These are phyloP conservation scores for Hymenopus coronatus DNA, from an alignment of 2,888 invertebrate species.

Conservation along the genomic window DNA sequence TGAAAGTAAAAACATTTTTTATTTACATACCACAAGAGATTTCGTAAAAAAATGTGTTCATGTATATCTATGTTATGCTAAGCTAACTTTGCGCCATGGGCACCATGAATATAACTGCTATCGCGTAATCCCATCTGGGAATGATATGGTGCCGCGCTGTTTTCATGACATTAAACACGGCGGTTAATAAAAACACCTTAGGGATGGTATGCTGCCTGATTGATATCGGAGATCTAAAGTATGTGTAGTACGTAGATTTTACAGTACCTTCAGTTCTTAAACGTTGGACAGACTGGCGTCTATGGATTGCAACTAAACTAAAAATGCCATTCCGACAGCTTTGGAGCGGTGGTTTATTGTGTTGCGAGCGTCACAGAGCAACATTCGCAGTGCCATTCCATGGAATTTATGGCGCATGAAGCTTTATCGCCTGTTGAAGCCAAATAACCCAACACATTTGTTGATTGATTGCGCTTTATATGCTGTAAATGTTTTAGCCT, in stretches of 20 bases:
- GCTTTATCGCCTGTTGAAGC: neutral
- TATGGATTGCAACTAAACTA: neutral
- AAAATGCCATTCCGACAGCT: neutral
- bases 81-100: neutral
- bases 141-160: neutral
- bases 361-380: neutral
- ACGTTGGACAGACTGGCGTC: neutral
- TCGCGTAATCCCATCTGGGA: neutral
- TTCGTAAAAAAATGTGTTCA: no score
- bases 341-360: neutral
- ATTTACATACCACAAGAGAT: no score
- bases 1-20: no score
- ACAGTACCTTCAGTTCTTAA: neutral
- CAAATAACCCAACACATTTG: neutral
- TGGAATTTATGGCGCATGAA: neutral
- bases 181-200: neutral
- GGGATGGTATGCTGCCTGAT: neutral
- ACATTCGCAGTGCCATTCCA: neutral
- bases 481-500: neutral
- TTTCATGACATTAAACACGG: neutral
- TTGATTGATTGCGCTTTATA: neutral
- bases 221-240: neutral
- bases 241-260: neutral
- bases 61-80: no score
- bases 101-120: neutral